Evolutionary conservation across 2,797 vertebrate genomes (phyloP).

Genomic region (Myotis vivesi): DNA sequence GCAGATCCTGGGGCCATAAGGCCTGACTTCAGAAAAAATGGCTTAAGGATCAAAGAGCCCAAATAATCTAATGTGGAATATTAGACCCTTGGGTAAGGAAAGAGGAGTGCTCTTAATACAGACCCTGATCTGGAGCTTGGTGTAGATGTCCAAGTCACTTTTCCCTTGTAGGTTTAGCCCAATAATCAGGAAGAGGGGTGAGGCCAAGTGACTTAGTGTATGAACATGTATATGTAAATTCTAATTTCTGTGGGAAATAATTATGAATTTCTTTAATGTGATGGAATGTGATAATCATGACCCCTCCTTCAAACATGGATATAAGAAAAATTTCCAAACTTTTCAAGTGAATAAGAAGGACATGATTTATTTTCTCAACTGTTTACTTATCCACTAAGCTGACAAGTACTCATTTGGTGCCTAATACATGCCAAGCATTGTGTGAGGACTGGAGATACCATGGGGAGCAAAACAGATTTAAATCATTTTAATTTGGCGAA

Average conservation of each 20-base stretch:
- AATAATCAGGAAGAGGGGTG: neutral
- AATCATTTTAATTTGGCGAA: neutral
- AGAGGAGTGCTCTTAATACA: neutral
- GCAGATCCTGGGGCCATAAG: neutral
- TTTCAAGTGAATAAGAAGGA: neutral
- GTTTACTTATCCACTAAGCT: neutral
- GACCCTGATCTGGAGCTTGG: neutral
- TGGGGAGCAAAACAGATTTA: neutral
- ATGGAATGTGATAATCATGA: neutral
- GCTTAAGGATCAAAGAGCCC: neutral
- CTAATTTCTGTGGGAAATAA: neutral
- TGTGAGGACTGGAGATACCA: neutral
- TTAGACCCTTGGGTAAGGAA: neutral
- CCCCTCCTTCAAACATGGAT: conserved; percentile 56
- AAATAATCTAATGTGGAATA: neutral
- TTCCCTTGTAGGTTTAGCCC: neutral
- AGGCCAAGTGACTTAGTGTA: neutral
- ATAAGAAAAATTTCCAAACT: neutral
- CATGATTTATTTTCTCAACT: neutral
- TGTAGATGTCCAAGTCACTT: neutral
- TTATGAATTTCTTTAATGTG: neutral
- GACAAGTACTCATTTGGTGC: neutral
- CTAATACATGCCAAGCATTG: neutral
- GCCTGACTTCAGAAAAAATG: conserved; percentile 8
- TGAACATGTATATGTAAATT: neutral